These are phyloP conservation scores for Eupsittula cactorum DNA, from an alignment of 2,113 vertebrate genomes.

Conservation along the genomic window DNA sequence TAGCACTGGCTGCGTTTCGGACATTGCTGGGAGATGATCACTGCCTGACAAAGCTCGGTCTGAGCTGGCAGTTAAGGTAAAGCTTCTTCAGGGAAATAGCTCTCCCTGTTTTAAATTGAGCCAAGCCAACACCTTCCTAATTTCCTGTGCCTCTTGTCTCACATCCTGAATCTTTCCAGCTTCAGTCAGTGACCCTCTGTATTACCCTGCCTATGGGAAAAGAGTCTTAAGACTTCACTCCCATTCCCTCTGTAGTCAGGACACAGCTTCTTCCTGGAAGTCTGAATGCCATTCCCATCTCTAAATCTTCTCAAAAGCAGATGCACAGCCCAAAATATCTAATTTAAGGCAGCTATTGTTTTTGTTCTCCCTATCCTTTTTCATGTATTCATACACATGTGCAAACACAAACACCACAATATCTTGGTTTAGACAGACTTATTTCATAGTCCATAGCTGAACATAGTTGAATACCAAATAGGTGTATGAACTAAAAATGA, in stretches of 20 bases:
- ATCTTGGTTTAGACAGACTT: background rate
- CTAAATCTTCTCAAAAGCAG: background rate
- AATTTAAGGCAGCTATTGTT: background rate
- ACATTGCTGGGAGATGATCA: accelerated
- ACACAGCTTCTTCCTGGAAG: background rate
- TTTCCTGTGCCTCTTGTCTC: background rate
- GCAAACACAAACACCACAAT: background rate
- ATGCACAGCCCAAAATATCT: background rate
- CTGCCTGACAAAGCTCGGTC: background rate
- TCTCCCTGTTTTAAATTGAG: background rate
- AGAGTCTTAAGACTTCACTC: background rate
- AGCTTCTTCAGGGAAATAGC: background rate
- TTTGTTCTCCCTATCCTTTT: background rate
- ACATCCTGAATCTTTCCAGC: background rate
- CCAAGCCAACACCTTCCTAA: background rate
- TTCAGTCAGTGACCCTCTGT: background rate
- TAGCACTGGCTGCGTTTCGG: accelerated
- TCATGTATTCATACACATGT: accelerated
- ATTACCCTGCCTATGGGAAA: background rate
- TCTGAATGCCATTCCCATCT: background rate
- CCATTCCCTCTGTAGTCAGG: background rate
- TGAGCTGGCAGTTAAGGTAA: background rate
- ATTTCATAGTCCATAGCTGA: background rate
- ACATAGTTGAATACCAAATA: background rate
- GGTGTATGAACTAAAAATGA: background rate